Conservation (phyloP, 2,888 invertebrate genomes). For the Pyrgus malvae region DNA sequence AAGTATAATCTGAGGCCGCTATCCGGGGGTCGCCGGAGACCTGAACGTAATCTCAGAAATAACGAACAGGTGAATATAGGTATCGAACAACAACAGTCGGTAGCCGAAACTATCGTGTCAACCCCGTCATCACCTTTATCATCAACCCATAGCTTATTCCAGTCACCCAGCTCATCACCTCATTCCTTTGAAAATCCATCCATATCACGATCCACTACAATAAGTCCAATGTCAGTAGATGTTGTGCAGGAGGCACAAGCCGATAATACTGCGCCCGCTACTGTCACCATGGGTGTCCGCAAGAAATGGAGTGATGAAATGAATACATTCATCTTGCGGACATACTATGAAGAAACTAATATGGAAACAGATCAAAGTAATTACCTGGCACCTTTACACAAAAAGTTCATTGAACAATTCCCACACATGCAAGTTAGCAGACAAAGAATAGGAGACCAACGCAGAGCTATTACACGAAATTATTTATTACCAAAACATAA, state of each 20-base stretch:
- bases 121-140: background rate
- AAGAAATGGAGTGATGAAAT: conserved; percentile 20
- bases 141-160: background rate
- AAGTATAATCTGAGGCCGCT: no score
- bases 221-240: background rate
- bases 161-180: background rate
- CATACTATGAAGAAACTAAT: conserved; percentile 17
- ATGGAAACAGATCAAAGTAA: conserved; percentile 19
- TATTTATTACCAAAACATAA: conserved; percentile 19
- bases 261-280: conserved; percentile 10
- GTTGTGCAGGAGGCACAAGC: conserved; percentile 14
- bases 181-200: background rate
- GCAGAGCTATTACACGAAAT: conserved; percentile 31
- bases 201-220: background rate
- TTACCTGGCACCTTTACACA: conserved; percentile 27
- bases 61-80: no score
- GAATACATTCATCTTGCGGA: conserved; percentile 23
- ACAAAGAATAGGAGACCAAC: conserved; percentile 35
- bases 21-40: no score
- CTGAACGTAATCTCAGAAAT: no score
- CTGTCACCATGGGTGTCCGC: background rate
- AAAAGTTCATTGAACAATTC: conserved; percentile 26
- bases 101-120: no score
- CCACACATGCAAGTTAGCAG: conserved; percentile 30
- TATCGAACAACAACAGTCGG: no score